Evolutionary conservation across 1,140 invertebrate genomes (phyloP).

Genomic region (Pogonus chalceus): DNA sequence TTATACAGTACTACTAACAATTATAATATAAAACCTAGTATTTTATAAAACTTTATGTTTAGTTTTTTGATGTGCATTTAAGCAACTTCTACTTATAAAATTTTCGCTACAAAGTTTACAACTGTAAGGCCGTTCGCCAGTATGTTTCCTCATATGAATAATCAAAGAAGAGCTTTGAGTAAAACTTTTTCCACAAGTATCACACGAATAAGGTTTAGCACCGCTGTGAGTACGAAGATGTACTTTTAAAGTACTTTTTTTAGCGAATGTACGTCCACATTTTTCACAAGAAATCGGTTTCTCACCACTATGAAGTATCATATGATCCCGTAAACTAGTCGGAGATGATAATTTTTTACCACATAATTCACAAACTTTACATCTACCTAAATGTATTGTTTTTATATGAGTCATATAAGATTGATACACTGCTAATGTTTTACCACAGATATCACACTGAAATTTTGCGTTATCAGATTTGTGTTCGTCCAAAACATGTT

Average conservation of each 20-base stretch:
- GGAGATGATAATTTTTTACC: background rate
- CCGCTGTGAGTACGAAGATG: constrained; percentile 27
- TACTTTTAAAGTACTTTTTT: constrained; percentile 51
- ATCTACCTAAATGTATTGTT: constrained; percentile 40
- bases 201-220: constrained; percentile 18
- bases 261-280: constrained; percentile 49
- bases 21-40: too few relatives aligned
- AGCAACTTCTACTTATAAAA: constrained; percentile 43
- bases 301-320: constrained; percentile 33
- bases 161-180: constrained; percentile 22
- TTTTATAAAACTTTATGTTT: too few relatives aligned
- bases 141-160: constrained; percentile 25
- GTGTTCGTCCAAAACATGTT: too few relatives aligned
- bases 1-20: too few relatives aligned
- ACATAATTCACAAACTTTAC: constrained; percentile 41
- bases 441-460: constrained; percentile 44
- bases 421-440: constrained; percentile 23
- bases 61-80: constrained; percentile 54
- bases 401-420: background rate
- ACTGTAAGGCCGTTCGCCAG: constrained; percentile 62
- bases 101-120: constrained; percentile 56
- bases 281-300: constrained; percentile 30
- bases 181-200: constrained; percentile 22
- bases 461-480: too few relatives aligned
- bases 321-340: constrained; percentile 19